Base-by-base conservation (phyloP, 2,113 vertebrate genomes). In the Taurulus bubalis region DNA sequence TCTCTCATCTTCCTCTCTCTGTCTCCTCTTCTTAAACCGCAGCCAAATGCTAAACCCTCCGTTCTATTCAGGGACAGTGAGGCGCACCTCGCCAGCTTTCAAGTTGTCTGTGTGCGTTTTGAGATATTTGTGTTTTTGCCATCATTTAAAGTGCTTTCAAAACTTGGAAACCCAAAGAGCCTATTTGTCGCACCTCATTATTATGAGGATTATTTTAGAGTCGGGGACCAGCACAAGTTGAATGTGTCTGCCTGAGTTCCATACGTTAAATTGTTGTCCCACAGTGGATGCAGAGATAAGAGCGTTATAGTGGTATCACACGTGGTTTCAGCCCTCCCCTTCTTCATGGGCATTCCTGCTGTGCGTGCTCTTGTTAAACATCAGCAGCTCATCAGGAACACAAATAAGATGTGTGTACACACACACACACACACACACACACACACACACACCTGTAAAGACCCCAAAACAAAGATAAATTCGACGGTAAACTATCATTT, bases 351-450 rank as follows among this genome's bases (percentile, higher is more conserved):
- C 16, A 30, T 88, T 68, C 81, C 77, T 73, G 79, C 85, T 83
- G 83, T 40, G 77, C 77, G 79, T 80, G 59, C 51, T 85, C 77
- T 81, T 82, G 72, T 87, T 85, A 70, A 83, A 87, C 75, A 86
- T 78, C 76, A 81, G 77, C 60, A 81, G 83, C 80, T 82, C 40
- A 58, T 87, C 66, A 85, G 70, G 77, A 87, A 75, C 63, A 69
- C 56, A 71, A 85, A 84, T 79, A 59, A 32, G 55, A 36, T 70
- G 47, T 49, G 47, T 64, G 40, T 38, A 63, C 49, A 55, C 45
- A 73, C 18, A 73, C 47, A 56, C 45, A 66, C 42, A 74, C 0
- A 15, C 36, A 18, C 20, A 12, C 5, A 5, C 18, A 73, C 26
- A 60, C 32, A 64, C 42, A 74, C 12, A 73, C 20, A 59, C 18